Evolutionary conservation across 2,113 vertebrate genomes (phyloP).

Genomic region (Furnarius figulus): DNA sequence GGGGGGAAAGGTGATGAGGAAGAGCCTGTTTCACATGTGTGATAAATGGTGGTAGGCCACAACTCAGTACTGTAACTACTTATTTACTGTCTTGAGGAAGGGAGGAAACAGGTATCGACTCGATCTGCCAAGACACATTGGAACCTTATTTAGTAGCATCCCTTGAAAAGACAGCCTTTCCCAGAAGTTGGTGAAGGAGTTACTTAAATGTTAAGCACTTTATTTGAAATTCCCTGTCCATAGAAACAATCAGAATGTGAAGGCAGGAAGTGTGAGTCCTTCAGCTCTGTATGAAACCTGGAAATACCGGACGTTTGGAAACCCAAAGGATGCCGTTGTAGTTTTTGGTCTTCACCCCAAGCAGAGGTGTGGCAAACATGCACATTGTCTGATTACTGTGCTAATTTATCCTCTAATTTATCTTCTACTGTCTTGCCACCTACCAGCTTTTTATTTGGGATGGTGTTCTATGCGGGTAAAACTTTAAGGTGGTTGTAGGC

Average conservation of each 20-base stretch:
- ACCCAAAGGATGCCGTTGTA: neutral
- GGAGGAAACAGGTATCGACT: neutral
- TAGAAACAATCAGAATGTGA: neutral
- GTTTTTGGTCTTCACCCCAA: neutral
- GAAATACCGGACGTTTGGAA: neutral
- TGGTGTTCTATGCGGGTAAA: neutral
- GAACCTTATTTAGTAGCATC: neutral
- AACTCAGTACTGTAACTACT: neutral
- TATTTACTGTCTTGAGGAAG: neutral
- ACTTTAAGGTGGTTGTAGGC: neutral
- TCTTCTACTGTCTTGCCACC: neutral
- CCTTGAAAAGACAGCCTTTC: neutral
- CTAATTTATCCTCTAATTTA: neutral
- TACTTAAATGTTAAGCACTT: constrained; percentile 30
- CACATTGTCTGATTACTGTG: neutral
- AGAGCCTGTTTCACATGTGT: neutral
- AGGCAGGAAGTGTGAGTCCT: neutral
- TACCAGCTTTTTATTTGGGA: neutral
- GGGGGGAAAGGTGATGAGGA: neutral
- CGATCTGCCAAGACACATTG: neutral
- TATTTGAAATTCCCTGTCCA: neutral
- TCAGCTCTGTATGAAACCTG: neutral
- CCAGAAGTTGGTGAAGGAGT: neutral
- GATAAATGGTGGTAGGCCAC: neutral
- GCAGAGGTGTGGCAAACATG: neutral